Evolutionary conservation across 2,797 vertebrate genomes (phyloP), one percentile per base, ranked within the genome.

Genomic region (Hoplostethus atlanticus): DNA sequence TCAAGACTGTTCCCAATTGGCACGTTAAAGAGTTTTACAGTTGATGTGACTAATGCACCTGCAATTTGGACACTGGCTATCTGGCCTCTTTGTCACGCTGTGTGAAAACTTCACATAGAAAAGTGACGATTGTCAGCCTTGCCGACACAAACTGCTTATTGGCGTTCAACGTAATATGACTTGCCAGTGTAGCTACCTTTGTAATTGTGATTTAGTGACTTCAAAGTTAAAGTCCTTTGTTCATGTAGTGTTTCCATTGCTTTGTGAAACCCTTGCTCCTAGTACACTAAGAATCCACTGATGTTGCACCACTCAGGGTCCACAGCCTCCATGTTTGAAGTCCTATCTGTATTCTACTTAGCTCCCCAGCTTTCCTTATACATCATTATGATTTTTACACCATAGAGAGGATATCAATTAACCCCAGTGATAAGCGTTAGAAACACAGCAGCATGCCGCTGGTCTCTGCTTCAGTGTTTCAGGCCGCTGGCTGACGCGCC

Each of bases 321-420:
- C 25, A 28, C 25, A 11, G 51, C 16, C 17, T 42, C 51, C 63
- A 40, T 51, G 46, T 70, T 15, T 64, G 47, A 55, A 71, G 52
- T 30, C 2, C 0, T 54, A 57, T 77, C 57, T 64, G 40, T 68
- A 57, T 73, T 81, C 55, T 77, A 42, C 10, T 78, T 79, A 80
- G 42, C 76, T 73, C 62, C 59, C 68, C 47, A 15, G 66, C 51
- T 81, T 84, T 82, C 40, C 71, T 73, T 83, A 72, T 82, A 86
- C 57, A 76, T 73, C 78, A 88, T 89, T 81, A 84, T 81, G 12
- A 66, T 85, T 90, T 76, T 82, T 52, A 80, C 80, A 84, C 73
- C 79, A 77, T 64, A 71, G 81, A 84, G 90, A 91, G 80, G 79
- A 81, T 89, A 88, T 89, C 84, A 91, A 91, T 93, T 92, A 92